Evolutionary conservation across 30 jellyfish, hydroid and myxozoan species (phyloP), one percentile per base, ranked within the genome.

Genomic region (Cassiopea andromeda): DNA sequence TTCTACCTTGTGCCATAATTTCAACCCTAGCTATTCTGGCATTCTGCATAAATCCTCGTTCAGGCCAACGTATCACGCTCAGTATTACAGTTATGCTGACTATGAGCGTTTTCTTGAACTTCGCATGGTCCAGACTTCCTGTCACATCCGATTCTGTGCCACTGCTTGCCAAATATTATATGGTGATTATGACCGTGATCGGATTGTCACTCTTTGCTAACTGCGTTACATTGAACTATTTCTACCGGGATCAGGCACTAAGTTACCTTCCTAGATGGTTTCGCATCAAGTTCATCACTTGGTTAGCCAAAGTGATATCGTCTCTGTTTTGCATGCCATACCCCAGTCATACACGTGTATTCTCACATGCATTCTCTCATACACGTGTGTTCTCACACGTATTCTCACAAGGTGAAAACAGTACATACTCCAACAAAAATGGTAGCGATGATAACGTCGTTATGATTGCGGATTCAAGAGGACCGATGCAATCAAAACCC

Each of bases 81-180:
- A 90, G 97, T 85, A 90, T 90, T 1, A 90, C 97, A 1, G 97
- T 90, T 10, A 90, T 90, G 97, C 88, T 90, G 6, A 93, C 97
- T 7, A 90, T 90, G 97, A 90, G 97, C 69, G 97, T 90, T 48
- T 90, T 90, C 69, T 72, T 90, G 67, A 90, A 90, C 44, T 90
- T 90, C 74, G 97, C 97, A 17, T 90, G 97, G 97, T 75, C 91
- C 13, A 69, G 97, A 46, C 92, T 90, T 72, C 97, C 97, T 54
- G 97, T 90, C 80, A 90, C 97, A 61, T 90, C 97, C 15, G 97
- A 90, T 43, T 80, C 92, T 0, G 97, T 90, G 17, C 97, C 97
- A 43, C 70, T 90, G 72, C 93, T 90, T 18, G 97, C 93, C 61
- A 90, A 90, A 86, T 90, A 90, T 46, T 90, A 90, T 83, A 90